Base-by-base conservation (phyloP, 2,797 vertebrate species). In the Rhabdophis nuchalis region DNA sequence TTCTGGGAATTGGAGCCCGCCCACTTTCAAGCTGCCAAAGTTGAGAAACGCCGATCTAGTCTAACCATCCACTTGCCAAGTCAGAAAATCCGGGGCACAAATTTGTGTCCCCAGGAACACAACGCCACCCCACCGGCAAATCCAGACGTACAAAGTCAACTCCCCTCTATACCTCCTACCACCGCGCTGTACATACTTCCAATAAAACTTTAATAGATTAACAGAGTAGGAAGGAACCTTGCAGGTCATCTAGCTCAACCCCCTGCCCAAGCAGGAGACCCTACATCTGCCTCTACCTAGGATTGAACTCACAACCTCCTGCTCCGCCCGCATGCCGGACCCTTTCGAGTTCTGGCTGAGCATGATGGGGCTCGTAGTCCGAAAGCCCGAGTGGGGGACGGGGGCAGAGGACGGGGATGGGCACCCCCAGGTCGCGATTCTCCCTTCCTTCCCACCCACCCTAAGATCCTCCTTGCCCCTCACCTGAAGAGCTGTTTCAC, bases 401-500 rank as follows among this genome's bases (percentile, higher is more conserved):
- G 20, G 57, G 46, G 4, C n/a, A 6, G 46, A 6, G 46, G 46
- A 50, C 1, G 60, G 58, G 58, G 11, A 61, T 20, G 57, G 60
- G 27, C 11, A 64, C 61, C 5, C 29, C 12, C 12, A 68, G 64
- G n/a, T 7, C 32, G 68, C 16, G 68, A 72, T 20, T 36, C 20
- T 23, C 12, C 20, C 20, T 8, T 8, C 7, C 27, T 23, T 27
- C 27, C 58, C 87, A 6, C 32, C 12, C 27, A 25, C 10, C 32
- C 20, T 7, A 27, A 61, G 10, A 56, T 27, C 32, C 29, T n/a
- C 2, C 54, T 11, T 12, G 12, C 27, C 41, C 41, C 94, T 94
- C 50, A 95, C 94, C 88, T 85, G 68, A 95, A 90, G 36, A 93
- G 61, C 32, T 8, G n/a, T 20, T 60, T 72, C 18, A 93, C 90